A percentile compares a stretch with the other conserved stretches of the same genome.
These are phyloP conservation scores for Eupeodes luniger DNA, from an alignment of 2,888 invertebrate species.

Conservation along the genomic window DNA sequence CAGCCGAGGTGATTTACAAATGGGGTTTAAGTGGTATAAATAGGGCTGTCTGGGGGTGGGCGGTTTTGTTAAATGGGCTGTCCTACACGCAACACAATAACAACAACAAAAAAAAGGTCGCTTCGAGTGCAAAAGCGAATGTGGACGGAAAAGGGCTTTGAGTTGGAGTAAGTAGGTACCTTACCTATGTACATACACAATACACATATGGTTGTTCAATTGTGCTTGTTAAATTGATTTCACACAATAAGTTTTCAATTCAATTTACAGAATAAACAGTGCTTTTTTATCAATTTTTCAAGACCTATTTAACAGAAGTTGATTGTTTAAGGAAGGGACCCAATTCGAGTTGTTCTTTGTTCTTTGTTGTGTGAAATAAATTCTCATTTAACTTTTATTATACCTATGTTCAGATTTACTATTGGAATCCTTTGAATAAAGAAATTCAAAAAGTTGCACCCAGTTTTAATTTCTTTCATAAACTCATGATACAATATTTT, in stretches of 20 bases:
- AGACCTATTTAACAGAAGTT: not conserved
- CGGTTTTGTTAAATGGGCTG: slow-evolving; percentile 13
- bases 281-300: not conserved
- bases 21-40: slow-evolving; percentile 9
- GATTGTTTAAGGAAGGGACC: not conserved
- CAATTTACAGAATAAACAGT: slow-evolving; percentile 12
- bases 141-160: not conserved
- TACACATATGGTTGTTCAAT: not conserved
- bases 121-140: not conserved
- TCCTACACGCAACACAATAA: not conserved
- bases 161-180: not conserved
- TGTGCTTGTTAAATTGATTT: slow-evolving; percentile 33
- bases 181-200: not conserved
- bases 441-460: no score
- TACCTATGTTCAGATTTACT: no score
- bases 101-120: not conserved
- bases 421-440: no score
- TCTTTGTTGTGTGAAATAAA: no score
- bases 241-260: slow-evolving; percentile 1
- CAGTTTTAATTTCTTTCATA: no score
- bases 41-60: not conserved
- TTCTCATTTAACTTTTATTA: no score
- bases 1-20: slow-evolving; percentile 62
- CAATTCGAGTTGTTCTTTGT: no score
- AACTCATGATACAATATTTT: no score